Percentiles rank a stretch among this genome's conserved stretches.
Conservation (phyloP, 23 tunicate species). For the Styela plicata region DNA sequence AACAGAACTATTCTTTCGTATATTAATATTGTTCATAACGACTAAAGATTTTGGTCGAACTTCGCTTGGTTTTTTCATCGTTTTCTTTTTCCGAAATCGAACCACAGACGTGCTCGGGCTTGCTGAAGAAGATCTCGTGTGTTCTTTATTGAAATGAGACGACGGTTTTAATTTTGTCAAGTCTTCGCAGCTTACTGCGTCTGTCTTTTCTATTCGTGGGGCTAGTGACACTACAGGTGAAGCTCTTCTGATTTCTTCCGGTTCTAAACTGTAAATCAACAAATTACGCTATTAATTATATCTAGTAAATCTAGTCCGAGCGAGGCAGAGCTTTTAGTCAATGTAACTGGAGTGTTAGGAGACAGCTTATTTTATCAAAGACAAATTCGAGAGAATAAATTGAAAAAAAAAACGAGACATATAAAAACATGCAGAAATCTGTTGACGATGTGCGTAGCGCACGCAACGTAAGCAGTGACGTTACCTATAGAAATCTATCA, state of each 20-base stretch:
- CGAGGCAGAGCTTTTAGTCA: no score
- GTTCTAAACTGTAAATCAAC: background rate
- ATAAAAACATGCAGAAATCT: no score
- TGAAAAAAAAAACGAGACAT: no score
- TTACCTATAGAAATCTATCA: no score
- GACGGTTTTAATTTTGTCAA: background rate
- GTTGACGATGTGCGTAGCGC: no score
- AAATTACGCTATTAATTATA: no score
- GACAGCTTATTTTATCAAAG: no score
- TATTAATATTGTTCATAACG: background rate
- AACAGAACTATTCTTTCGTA: background rate
- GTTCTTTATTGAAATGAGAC: background rate
- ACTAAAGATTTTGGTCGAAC: constrained; percentile 25
- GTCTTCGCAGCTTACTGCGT: background rate
- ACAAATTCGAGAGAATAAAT: no score
- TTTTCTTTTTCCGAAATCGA: background rate
- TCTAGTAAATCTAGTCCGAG: no score
- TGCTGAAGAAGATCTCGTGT: background rate
- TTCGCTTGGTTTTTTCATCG: background rate
- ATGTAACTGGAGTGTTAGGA: no score
- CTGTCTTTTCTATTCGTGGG: background rate
- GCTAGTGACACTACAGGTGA: background rate
- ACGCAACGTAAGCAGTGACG: no score
- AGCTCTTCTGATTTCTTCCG: background rate
- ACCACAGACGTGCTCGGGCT: background rate